Percentiles rank a stretch among this genome's conserved stretches.
phyloP scores from a whole-genome alignment of 1,140 invertebrate genomes.

The Goniozus legneri region DNA sequence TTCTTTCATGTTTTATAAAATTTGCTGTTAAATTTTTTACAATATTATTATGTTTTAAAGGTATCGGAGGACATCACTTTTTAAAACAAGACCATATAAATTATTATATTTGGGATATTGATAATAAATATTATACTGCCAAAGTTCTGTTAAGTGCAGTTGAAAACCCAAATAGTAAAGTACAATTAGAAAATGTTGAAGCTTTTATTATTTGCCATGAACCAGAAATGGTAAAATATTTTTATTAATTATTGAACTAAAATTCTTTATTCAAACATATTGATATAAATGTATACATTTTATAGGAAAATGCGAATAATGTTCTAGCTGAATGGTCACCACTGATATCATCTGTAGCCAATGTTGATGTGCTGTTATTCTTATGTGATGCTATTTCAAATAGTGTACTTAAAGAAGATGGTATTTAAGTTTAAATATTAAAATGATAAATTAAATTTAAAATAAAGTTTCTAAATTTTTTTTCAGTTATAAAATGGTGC shows the following conservation, averaged over 20 bases:
- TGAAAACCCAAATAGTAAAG: slow-evolving; percentile 49
- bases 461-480: not conserved
- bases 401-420: slow-evolving; percentile 41
- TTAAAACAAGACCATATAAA: slow-evolving; percentile 44
- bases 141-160: slow-evolving; percentile 57
- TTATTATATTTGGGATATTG: slow-evolving; percentile 60
- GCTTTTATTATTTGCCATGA: slow-evolving; percentile 62
- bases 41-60: slow-evolving; percentile 44
- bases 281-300: no score
- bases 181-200: slow-evolving; percentile 52
- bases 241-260: slow-evolving; percentile 4
- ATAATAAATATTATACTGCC: slow-evolving; percentile 68
- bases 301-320: slow-evolving; percentile 44
- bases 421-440: slow-evolving; percentile 19
- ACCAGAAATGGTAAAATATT: slow-evolving; percentile 50
- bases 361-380: slow-evolving; percentile 40
- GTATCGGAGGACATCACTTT: slow-evolving; percentile 42
- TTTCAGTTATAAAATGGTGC: slow-evolving; percentile 62
- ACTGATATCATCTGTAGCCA: slow-evolving; percentile 26
- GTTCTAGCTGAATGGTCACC: slow-evolving; percentile 34
- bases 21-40: not conserved
- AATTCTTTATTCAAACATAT: slow-evolving; percentile 1
- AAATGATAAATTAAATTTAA: slow-evolving; percentile 10
- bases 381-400: slow-evolving; percentile 44
- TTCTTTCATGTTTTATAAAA: not conserved